A percentile compares a stretch with the other conserved stretches of the same genome.
These are phyloP conservation scores for Danaus melanippus DNA, from an alignment of 1,140 invertebrate species.

Conservation along the genomic window DNA sequence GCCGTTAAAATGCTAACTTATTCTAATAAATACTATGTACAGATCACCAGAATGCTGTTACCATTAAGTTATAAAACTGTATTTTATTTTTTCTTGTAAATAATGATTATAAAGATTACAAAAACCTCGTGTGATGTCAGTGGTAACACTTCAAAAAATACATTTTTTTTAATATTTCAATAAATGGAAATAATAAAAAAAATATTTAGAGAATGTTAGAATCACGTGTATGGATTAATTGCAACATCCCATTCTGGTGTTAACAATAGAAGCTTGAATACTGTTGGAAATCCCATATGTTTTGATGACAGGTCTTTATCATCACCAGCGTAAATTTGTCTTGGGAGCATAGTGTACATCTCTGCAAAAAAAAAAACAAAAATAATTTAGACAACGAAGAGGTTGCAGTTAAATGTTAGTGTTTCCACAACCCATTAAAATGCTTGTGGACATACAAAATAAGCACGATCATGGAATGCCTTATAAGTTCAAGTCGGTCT, in stretches of 20 bases:
- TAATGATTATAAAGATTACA: too few relatives aligned
- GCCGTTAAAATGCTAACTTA: constrained; percentile 62
- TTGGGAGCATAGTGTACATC: constrained; percentile 56
- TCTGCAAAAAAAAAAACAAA: constrained; percentile 48
- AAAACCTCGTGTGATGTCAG: too few relatives aligned
- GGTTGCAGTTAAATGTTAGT: too few relatives aligned
- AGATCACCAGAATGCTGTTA: constrained; percentile 58
- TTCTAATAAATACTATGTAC: constrained; percentile 70
- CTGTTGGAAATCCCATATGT: constrained; percentile 31
- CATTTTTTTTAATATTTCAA: too few relatives aligned
- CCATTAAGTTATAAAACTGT: too few relatives aligned
- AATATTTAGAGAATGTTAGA: too few relatives aligned
- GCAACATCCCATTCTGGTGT: constrained; percentile 54
- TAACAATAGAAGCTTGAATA: constrained; percentile 63
- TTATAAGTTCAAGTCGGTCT: too few relatives aligned
- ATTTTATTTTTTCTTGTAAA: too few relatives aligned
- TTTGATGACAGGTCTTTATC: constrained; percentile 20
- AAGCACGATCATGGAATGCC: constrained; percentile 13
- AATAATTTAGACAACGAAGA: background rate
- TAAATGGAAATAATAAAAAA: too few relatives aligned
- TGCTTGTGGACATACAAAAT: constrained; percentile 30
- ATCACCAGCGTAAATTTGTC: constrained; percentile 52
- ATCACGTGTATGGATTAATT: constrained; percentile 19
- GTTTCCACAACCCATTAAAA: constrained; percentile 7
- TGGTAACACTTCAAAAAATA: too few relatives aligned